Evolutionary conservation across 53 echinoderm and acorn worm species (phyloP), one percentile per base, ranked within the genome.

Genomic region (Astropecten irregularis): DNA sequence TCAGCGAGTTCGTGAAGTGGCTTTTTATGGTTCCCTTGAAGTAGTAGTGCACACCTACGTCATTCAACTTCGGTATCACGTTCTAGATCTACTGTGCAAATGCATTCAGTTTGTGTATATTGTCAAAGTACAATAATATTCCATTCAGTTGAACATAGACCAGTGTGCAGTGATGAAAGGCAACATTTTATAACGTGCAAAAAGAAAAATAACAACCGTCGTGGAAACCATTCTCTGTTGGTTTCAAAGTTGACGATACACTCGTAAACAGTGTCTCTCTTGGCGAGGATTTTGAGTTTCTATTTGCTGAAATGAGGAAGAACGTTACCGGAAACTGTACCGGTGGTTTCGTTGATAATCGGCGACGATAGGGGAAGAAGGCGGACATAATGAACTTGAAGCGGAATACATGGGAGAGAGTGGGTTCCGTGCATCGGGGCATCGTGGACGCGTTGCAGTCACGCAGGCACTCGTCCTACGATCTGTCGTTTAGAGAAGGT

Each of bases 101-200:
- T 58, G 29, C n/a, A 46, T 35, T 28, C 55, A 60, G 28, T 31
- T 36, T 79, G 77, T 60, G 79, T 56, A 23, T 18, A 19, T 39
- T 62, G 62, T 77, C 62, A 46, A 77, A 61, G 77, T 79, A 62
- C 79, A 79, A 30, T n/a, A n/a, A n/a, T 33, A 15, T 16, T 69
- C n/a, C 28, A 1, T 1, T 20, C 8, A 51, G 25, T 33, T 52
- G 34, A 50, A 49, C n/a, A n/a, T n/a, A n/a, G n/a, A n/a, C n/a
- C n/a, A n/a, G n/a, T n/a, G n/a, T n/a, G n/a, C n/a, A n/a, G n/a
- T n/a, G n/a, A n/a, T n/a, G n/a, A n/a, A n/a, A n/a, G n/a, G n/a
- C n/a, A n/a, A n/a, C n/a, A n/a, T n/a, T n/a, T n/a, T n/a, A n/a
- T n/a, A n/a, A n/a, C n/a, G n/a, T n/a, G n/a, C n/a, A n/a, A n/a